Base-by-base conservation (phyloP, 2,113 vertebrate genomes). In the Silurus asotus region DNA sequence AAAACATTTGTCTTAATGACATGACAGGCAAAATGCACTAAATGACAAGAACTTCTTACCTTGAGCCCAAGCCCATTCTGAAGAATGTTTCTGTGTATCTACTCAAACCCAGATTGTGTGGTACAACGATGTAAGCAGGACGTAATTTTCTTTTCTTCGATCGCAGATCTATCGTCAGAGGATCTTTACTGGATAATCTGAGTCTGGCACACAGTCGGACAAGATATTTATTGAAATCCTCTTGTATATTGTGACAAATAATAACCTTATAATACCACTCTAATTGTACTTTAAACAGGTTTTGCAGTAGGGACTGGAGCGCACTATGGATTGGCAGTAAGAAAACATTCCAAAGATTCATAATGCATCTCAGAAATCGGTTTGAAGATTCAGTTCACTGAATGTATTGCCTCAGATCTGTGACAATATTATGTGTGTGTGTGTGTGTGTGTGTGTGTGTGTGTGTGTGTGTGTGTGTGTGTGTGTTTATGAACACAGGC, bases 401-500 rank as follows among this genome's bases (percentile, higher is more conserved):
- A 61, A 48, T 70, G 83, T 82, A 75, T 53, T 45, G 56, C 62
- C 23, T 45, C 59, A 51, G 11, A 88, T 78, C 25, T 75, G 53
- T 51, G 62, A 65, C 45, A 20, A 79, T 79, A 62, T 37, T 20
- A 25, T 56, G 74, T 9, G 48, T 65, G 74, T 65, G 61, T 78
- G 78, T 78, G 65, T 79, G 74, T 37, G 49, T 56, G 74, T 9
- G 48, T 65, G 74, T 65, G 61, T 78, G 67, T 78, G 65, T 79
- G 74, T 37, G 49, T 56, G 74, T 9, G 48, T 65, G 74, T 65
- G 61, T 78, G 49, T 56, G 74, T 9, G 49, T 56, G 74, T 9
- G 48, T 65, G 74, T 65, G 61, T 78, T 85, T 78, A 77, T 79
- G 74, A 56, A 79, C 75, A 78, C 74, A 37, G 59, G 76, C 82